These are phyloP conservation scores for Salmo trutta DNA, from an alignment of 2,797 vertebrate genomes.

Conservation along the genomic window DNA sequence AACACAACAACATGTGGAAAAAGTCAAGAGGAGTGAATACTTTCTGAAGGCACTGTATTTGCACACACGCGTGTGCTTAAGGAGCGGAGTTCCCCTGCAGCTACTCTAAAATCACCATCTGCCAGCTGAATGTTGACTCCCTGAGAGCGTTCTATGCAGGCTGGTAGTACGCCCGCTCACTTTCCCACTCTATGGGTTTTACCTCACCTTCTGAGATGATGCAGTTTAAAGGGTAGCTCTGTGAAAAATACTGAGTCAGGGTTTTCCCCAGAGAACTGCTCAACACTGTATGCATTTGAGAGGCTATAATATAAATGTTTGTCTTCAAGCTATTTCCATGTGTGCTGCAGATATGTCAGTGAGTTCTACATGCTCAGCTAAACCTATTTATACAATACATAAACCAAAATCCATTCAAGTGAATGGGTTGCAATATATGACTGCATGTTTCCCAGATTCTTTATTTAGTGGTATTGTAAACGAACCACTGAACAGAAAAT, in stretches of 20 bases:
- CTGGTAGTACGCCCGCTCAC: conserved; percentile 11
- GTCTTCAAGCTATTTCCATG: neutral
- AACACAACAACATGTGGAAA: too few species aligned
- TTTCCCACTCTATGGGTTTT: neutral
- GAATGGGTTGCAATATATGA: too few species aligned
- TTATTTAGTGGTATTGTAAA: neutral
- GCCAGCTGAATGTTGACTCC: conserved; percentile 63
- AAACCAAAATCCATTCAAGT: neutral
- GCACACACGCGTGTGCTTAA: conserved; percentile 23
- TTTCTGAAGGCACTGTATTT: neutral
- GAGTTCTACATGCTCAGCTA: neutral
- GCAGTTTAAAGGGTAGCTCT: neutral
- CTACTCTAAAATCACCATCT: conserved; percentile 63
- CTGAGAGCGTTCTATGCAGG: conserved; percentile 46
- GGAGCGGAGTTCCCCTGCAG: conserved; percentile 49
- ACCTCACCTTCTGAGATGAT: neutral
- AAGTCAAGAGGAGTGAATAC: too few species aligned
- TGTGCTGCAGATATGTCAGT: neutral
- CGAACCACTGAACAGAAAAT: too few species aligned
- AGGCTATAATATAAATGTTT: neutral
- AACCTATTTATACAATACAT: neutral
- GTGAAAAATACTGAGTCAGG: neutral
- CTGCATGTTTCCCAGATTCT: neutral
- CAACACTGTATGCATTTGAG: neutral
- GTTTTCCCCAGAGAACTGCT: neutral